Percentiles rank a stretch among this genome's conserved stretches.
Conservation (phyloP, 1,140 invertebrate species). For the Amyelois transitella region DNA sequence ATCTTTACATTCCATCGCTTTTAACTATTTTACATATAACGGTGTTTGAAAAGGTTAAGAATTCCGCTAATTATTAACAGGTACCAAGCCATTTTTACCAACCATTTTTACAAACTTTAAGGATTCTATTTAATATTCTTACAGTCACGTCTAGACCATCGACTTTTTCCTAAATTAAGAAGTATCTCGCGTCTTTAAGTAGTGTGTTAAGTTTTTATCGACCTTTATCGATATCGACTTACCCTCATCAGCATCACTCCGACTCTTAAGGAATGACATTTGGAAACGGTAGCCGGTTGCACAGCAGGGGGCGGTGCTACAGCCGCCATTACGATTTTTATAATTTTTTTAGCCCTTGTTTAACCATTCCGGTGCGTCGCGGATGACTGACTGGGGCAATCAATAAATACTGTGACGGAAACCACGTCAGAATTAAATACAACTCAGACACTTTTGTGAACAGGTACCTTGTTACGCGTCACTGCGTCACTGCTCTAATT, state of each 20-base stretch:
- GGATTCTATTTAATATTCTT: neutral
- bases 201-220: too few relatives aligned
- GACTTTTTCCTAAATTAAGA: too few relatives aligned
- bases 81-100: too few relatives aligned
- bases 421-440: slow-evolving; percentile 62
- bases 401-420: slow-evolving; percentile 60
- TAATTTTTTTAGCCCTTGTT: slow-evolving; percentile 63
- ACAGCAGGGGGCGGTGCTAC: slow-evolving; percentile 59
- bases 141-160: slow-evolving; percentile 13
- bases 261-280: slow-evolving; percentile 57
- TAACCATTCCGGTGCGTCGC: slow-evolving; percentile 53
- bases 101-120: neutral
- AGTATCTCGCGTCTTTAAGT: too few relatives aligned
- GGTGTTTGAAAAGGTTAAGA: too few relatives aligned
- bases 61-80: too few relatives aligned
- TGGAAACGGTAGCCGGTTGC: slow-evolving; percentile 58
- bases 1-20: too few relatives aligned
- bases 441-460: slow-evolving; percentile 30
- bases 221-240: slow-evolving; percentile 11
- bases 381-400: slow-evolving; percentile 57
- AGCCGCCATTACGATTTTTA: slow-evolving; percentile 61
- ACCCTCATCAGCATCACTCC: slow-evolving; percentile 21
- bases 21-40: too few relatives aligned
- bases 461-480: slow-evolving; percentile 31
- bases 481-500: slow-evolving; percentile 21